Conservation (phyloP, 2,113 vertebrate species). For the Engraulis encrasicolus region DNA sequence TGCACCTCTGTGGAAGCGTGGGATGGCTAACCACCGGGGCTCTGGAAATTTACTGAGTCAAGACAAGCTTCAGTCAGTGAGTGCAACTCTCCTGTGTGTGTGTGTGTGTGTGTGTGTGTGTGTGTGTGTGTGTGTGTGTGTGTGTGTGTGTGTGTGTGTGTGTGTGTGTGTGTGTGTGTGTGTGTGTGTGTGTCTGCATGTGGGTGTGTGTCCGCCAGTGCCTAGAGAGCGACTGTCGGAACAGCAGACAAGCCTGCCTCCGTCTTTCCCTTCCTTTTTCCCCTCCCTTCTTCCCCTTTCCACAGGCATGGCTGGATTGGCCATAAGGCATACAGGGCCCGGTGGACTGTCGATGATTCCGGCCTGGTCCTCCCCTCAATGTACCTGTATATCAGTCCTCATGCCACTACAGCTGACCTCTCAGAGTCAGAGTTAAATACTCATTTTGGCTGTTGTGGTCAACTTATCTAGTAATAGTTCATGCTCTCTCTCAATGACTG, state of each 20-base stretch:
- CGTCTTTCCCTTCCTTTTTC: conserved; percentile 35
- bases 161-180: not conserved
- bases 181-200: conserved; percentile 8
- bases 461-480: too few relatives aligned
- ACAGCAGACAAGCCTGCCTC: conserved; percentile 48
- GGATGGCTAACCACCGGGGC: conserved; percentile 67
- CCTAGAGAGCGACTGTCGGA: conserved; percentile 42
- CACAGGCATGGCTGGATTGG: too few relatives aligned
- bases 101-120: conserved; percentile 18
- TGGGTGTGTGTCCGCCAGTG: too few relatives aligned
- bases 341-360: too few relatives aligned
- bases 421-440: too few relatives aligned
- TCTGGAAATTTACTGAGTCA: conserved; percentile 80
- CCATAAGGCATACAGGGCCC: too few relatives aligned
- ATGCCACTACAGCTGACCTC: too few relatives aligned
- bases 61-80: conserved; percentile 53
- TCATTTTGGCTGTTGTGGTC: too few relatives aligned
- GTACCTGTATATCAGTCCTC: too few relatives aligned
- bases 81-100: conserved; percentile 27
- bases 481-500: too few relatives aligned
- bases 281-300: too few relatives aligned
- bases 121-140: conserved; percentile 18
- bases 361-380: too few relatives aligned
- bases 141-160: conserved; percentile 34
- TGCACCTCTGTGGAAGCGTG: conserved; percentile 13